phyloP scores from a whole-genome alignment of 2,113 vertebrate species.

The Upupa epops region DNA sequence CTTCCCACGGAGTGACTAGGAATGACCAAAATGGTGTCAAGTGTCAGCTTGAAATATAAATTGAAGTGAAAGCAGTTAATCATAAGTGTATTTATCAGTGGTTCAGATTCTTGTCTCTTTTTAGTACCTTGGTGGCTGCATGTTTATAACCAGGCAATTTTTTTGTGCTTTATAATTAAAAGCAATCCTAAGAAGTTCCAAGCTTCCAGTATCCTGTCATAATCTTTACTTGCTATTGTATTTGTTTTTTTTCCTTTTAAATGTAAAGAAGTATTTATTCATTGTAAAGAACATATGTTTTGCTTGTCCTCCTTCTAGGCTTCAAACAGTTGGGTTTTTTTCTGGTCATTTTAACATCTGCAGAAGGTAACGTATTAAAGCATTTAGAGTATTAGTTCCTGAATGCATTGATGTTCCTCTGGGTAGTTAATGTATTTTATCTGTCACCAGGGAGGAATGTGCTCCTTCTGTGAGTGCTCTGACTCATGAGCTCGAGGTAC shows the following conservation, averaged over 20 bases:
- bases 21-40: not conserved
- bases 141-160: not conserved
- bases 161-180: not conserved
- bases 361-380: not conserved
- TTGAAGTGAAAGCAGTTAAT: not conserved
- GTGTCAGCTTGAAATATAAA: not conserved
- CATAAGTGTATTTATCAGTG: not conserved
- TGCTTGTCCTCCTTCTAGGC: not conserved
- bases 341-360: not conserved
- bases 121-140: not conserved
- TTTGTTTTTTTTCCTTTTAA: not conserved
- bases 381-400: not conserved
- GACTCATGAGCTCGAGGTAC: conserved; percentile 8
- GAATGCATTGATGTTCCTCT: not conserved
- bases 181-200: not conserved
- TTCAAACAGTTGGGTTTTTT: not conserved
- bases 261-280: not conserved
- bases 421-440: conserved; percentile 38
- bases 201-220: not conserved
- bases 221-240: not conserved
- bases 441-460: conserved; percentile 6
- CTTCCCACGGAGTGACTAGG: not conserved
- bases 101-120: not conserved
- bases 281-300: not conserved
- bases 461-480: not conserved